phyloP scores from a whole-genome alignment of 1,140 invertebrate genomes.

The Formica exsecta region DNA sequence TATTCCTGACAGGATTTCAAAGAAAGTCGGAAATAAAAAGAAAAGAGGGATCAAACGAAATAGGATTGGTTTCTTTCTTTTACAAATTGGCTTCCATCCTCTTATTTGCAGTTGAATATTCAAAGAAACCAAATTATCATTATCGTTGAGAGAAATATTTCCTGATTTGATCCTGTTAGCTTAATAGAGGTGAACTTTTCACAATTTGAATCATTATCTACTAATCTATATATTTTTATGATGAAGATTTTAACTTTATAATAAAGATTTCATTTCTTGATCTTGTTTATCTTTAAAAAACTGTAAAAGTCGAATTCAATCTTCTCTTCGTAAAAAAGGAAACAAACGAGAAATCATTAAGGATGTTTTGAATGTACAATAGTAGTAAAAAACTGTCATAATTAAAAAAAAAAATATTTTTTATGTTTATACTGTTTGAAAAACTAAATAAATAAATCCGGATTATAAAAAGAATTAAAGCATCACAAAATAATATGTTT shows the following conservation, averaged over 20 bases:
- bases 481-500: too few relatives aligned
- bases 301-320: neutral
- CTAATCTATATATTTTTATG: neutral
- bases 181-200: neutral
- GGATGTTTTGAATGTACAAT: too few relatives aligned
- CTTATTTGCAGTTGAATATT: neutral
- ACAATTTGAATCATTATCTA: neutral
- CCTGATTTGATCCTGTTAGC: too few relatives aligned
- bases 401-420: too few relatives aligned
- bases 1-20: neutral
- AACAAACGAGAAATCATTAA: neutral
- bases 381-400: too few relatives aligned
- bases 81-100: neutral
- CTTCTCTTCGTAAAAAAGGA: neutral
- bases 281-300: neutral
- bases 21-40: neutral
- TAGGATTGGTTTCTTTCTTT: neutral
- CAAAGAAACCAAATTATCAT: neutral
- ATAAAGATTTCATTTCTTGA: neutral
- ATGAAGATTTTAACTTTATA: neutral
- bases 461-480: too few relatives aligned
- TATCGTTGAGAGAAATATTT: neutral
- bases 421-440: too few relatives aligned
- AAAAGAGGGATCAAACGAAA: neutral
- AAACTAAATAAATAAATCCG: too few relatives aligned